Evolutionary conservation across 2,113 vertebrate genomes (phyloP), one percentile per base, ranked within the genome.

Genomic region (Microtus pennsylvanicus): DNA sequence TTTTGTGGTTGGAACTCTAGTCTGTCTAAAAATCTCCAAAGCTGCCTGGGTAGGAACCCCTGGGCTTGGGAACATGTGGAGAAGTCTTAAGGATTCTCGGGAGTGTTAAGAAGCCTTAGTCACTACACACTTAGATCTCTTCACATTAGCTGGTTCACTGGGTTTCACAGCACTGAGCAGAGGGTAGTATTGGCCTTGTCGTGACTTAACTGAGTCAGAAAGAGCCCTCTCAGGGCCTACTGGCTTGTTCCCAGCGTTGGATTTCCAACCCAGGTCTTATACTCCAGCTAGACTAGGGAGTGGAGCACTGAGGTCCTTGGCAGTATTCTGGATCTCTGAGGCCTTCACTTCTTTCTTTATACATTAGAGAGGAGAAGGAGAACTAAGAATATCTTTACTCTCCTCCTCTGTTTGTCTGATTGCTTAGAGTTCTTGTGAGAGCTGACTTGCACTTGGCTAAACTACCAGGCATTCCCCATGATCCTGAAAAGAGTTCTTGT

Each of bases 401-500:
- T 87, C 42, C 13, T 26, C 50, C 50, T n/a, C 30, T 5, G 22
- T 38, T 82, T 42, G 45, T 86, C 86, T 50, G 28, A 4, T 33
- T 70, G 61, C 33, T 82, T 21, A 35, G 35, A 50, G n/a, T 22
- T 61, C 91, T 38, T 30, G 5, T 50, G 58, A 81, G 30, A 45
- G 28, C 24, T 74, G 76, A 65, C 91, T 35, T 35, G 5, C 42
- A 45, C 65, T 83, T 67, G 38, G 52, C 91, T n/a, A 61, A 90
- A 87, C 87, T 92, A 45, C 92, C 72, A 80, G 74, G 67, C 88
- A 30, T 11, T 72, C 47, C 1, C n/a, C 45, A 6, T 33, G 33
- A 89, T 81, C 83, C 89, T 52, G 61, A 45, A 91, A 93, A 89
- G 38, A 55, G 72, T 80, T 87, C 55, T 77, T 87, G 16, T 80